Base-by-base conservation (phyloP, 2,888 invertebrate species). In the Agapostemon virescens region DNA sequence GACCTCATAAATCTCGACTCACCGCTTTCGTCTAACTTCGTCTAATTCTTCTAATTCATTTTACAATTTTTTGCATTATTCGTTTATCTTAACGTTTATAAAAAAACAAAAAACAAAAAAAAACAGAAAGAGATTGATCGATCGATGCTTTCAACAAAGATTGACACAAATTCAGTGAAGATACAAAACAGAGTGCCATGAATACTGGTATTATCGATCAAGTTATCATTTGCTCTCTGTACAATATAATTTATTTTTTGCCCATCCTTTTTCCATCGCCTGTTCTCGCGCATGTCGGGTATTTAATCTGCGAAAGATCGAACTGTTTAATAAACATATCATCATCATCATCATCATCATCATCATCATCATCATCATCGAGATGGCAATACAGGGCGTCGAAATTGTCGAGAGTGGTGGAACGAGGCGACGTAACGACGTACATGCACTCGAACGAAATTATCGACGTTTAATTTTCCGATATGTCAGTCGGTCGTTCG, bases 381-480 rank as follows among this genome's bases (percentile, higher is more conserved):
- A 17, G 33, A 61, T 9, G 20, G 33, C 20, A 30, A 20, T 33
- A 33, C 20, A 20, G 30, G 61, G 17, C 33, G 61, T 20, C 17
- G 17, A 33, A 61, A 30, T 33, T 20, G 33, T 33, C 61, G n/a
- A 20, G 61, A 61, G 20, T 33, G 61, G 61, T 30, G 61, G 30
- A 55, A 49, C n/a, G 26, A 15, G 26, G 1, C 55, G 1, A 2
- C 9, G 52, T 23, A 58, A 15, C 30, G 58, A 58, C 20, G 61
- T 30, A 30, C 33, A 9, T 30, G 30, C 58, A 23, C 30, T 58
- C 58, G 58, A 26, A 15, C 55, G 26, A 23, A 55, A 26, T 55
- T 30, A 58, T 58, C 58, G 58, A 30, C 30, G 30, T 58, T 30
- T 33, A 58, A 58, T 58, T 58, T 58, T 58, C 30, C 58, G 40